These are phyloP conservation scores for Strongylocentrotus purpuratus DNA, from an alignment of 35 echinoderm and acorn worm species.

Conservation along the genomic window DNA sequence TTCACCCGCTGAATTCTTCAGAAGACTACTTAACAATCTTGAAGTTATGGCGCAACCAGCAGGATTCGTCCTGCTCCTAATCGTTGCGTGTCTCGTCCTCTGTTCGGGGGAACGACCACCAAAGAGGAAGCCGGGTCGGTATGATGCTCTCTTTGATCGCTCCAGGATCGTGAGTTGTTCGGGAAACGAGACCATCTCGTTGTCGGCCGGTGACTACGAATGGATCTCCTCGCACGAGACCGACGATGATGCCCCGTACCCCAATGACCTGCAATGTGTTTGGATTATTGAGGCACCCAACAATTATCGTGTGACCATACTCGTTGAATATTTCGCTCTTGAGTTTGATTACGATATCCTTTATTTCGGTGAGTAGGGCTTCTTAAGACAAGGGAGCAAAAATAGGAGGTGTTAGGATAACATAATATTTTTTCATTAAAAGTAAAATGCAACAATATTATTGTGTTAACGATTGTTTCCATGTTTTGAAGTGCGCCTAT, in stretches of 20 bases:
- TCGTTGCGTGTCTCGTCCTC: background rate
- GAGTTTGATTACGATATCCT: background rate
- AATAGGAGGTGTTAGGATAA: too few species aligned
- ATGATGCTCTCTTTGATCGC: background rate
- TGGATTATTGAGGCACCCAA: background rate
- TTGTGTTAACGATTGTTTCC: too few species aligned
- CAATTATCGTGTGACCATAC: background rate
- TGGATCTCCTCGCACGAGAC: background rate
- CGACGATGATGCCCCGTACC: background rate
- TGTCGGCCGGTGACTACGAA: background rate
- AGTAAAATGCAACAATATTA: too few species aligned
- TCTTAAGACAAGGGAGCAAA: background rate
- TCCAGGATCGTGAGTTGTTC: background rate
- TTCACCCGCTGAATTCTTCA: background rate
- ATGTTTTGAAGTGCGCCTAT: too few species aligned
- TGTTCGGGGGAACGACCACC: background rate
- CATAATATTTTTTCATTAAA: too few species aligned
- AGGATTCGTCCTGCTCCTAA: background rate
- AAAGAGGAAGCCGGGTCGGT: background rate
- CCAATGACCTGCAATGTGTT: background rate
- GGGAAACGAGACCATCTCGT: background rate
- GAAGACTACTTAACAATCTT: background rate
- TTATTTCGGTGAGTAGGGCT: background rate
- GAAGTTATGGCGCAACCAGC: background rate
- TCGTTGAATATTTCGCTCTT: background rate